These are phyloP conservation scores for Melanotaenia maccullochi DNA, from an alignment of 2,797 vertebrate genomes.

Conservation along the genomic window DNA sequence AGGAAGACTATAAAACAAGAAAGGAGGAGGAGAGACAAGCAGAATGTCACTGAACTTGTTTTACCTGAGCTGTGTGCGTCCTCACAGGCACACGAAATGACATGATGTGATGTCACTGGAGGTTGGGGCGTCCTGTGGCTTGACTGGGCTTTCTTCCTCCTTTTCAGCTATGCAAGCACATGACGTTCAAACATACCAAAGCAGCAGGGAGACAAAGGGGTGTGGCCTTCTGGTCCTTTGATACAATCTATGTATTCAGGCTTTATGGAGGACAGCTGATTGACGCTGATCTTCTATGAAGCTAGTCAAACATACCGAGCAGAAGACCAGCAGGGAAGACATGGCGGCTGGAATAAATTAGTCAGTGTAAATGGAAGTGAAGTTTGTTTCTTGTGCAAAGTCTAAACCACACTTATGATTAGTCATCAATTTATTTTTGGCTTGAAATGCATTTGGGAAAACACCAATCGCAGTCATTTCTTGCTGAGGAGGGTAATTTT, in stretches of 20 bases:
- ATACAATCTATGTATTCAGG: conserved; percentile 13
- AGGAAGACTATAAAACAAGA: conserved; percentile 13
- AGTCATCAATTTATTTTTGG: conserved; percentile 43
- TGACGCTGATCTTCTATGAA: conserved; percentile 12
- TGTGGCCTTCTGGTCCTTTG: conserved; percentile 22
- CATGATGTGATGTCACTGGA: conserved; percentile 62
- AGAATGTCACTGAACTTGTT: conserved; percentile 76
- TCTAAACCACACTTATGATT: background rate
- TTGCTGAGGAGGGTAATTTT: conserved; percentile 8
- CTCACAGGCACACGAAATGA: conserved; percentile 30
- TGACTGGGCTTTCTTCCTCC: conserved; percentile 42
- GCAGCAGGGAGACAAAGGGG: conserved; percentile 29
- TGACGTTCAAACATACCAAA: conserved; percentile 56
- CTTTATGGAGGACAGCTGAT: conserved; percentile 30
- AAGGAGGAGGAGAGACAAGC: conserved; percentile 22
- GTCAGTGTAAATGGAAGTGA: background rate
- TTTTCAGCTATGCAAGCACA: conserved; percentile 37
- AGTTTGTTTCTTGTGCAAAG: background rate
- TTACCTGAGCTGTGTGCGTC: conserved; percentile 67
- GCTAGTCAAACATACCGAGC: background rate
- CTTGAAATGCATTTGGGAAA: conserved; percentile 30
- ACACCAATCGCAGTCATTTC: conserved; percentile 29
- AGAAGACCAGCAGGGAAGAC: background rate
- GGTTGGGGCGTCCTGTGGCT: conserved; percentile 44
- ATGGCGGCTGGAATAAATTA: background rate